These are phyloP conservation scores for Pristionchus maxplancki DNA, from an alignment of 2,888 invertebrate species.

Conservation along the genomic window DNA sequence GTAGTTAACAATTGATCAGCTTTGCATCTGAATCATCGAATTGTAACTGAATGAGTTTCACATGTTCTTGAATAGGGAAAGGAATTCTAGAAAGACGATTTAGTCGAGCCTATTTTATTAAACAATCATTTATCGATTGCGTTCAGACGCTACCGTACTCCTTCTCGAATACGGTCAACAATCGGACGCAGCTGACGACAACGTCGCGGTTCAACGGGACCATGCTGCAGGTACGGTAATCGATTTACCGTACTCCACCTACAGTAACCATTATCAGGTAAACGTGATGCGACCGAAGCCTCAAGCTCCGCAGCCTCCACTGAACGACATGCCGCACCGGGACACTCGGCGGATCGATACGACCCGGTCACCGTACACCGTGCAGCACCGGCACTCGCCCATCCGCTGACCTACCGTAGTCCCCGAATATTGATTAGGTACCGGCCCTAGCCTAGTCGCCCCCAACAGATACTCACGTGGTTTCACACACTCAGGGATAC, in stretches of 20 bases:
- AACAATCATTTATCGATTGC: not conserved
- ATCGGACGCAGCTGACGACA: constrained; percentile 3
- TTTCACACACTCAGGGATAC: constrained; percentile 3
- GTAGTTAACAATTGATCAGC: too few relatives aligned
- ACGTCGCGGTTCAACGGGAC: not conserved
- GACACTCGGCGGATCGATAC: constrained; percentile 15
- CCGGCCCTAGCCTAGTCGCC: not conserved
- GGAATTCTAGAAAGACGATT: too few relatives aligned
- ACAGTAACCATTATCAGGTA: not conserved
- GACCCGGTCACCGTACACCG: constrained; percentile 36
- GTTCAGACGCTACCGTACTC: constrained; percentile 20
- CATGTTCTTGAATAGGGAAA: too few relatives aligned
- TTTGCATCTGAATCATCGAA: too few relatives aligned
- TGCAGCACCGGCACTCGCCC: constrained; percentile 34
- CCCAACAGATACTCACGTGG: constrained; percentile 1
- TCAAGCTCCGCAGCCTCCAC: not conserved
- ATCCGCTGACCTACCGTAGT: constrained; percentile 20
- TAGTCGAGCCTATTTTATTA: too few relatives aligned
- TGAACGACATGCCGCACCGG: not conserved
- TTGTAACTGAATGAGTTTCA: not conserved
- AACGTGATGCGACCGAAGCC: constrained; percentile 2
- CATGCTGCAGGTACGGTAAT: constrained; percentile 2
- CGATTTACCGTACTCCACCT: not conserved
- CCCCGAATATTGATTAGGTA: constrained; percentile 5
- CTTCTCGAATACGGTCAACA: constrained; percentile 11